A percentile compares a stretch with the other conserved stretches of the same genome.
These are phyloP conservation scores for Zaprionus davidi DNA, from an alignment of 1,140 invertebrate genomes.

Conservation along the genomic window DNA sequence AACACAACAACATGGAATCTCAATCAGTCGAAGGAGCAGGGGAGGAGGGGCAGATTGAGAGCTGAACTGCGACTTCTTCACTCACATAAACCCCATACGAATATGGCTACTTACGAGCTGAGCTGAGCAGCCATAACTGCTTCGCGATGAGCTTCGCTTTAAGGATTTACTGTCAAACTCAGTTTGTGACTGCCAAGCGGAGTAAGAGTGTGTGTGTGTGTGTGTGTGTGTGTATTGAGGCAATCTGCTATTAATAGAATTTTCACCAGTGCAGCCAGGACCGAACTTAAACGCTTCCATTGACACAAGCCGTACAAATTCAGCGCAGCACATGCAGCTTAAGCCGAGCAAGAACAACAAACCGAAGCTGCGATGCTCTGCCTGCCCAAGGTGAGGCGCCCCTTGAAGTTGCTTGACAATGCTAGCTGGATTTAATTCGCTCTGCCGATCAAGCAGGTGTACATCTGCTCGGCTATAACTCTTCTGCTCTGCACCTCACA, in stretches of 20 bases:
- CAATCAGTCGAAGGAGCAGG: constrained; percentile 46
- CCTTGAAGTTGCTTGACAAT: neutral
- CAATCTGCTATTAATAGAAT: constrained; percentile 72
- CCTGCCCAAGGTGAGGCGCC: neutral
- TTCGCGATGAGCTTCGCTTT: constrained; percentile 51
- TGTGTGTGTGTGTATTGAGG: constrained; percentile 16
- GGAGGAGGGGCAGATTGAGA: neutral
- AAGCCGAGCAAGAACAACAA: neutral
- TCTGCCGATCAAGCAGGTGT: neutral
- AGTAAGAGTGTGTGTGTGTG: neutral
- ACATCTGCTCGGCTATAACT: neutral
- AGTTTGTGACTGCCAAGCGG: constrained; percentile 16
- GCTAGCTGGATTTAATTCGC: neutral
- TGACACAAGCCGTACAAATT: constrained; percentile 8
- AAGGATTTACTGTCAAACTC: constrained; percentile 50
- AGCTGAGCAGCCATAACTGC: constrained; percentile 53
- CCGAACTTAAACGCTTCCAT: constrained; percentile 51
- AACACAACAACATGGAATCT: constrained; percentile 58
- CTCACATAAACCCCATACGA: neutral
- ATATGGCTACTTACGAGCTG: neutral
- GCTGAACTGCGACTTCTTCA: neutral
- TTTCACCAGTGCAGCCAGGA: constrained; percentile 18
- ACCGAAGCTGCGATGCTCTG: neutral
- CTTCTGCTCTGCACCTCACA: neutral
- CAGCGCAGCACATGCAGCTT: neutral